Base-by-base conservation (phyloP, 1,140 invertebrate species). In the Leptopilina clavipes region DNA sequence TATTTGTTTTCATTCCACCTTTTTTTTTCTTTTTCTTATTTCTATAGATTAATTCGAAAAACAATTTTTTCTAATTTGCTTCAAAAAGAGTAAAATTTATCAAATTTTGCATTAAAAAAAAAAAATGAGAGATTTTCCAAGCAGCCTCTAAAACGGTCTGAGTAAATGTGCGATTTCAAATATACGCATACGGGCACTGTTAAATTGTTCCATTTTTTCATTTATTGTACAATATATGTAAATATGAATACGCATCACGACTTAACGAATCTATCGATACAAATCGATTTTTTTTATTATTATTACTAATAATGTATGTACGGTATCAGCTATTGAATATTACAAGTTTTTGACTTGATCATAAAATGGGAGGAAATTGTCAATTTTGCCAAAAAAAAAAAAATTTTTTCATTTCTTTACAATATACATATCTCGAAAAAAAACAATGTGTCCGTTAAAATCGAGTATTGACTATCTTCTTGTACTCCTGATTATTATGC, bases 141-240 rank as follows among this genome's bases (percentile, higher is more conserved):
- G 79, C 82, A 86, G 79, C 84, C 81, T 76, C 78, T 76, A 81
- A n/a, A 74, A 71, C 73, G 74, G 74, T 48, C 71, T 82, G 70
- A 74, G 77, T 78, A 81, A 74, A 72, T 76, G 70, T 81, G 59
- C 52, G 76, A 78, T 72, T 65, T 79, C 73, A 82, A 40, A 8
- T 3, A 85, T 87, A 87, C 79, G 84, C 80, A 83, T 86, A 85
- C 80, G 79, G 86, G 84, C 83, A 85, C 82, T 88, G 83, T 80
- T 80, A 8, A 86, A 74, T 74, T 52, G 48, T 75, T 79, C 59
- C 75, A 40, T 40, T 40, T 40, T 9, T 8, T 40, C 37, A 40
- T 40, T 83, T 80, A 83, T 82, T 84, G 73, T 82, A 81, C 74
- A 84, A 85, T 31, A 31, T 31, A n/a, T 87, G 78, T 80, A 81